Conservation (phyloP, 2,113 vertebrate species). For the Oryzias melastigma region DNA sequence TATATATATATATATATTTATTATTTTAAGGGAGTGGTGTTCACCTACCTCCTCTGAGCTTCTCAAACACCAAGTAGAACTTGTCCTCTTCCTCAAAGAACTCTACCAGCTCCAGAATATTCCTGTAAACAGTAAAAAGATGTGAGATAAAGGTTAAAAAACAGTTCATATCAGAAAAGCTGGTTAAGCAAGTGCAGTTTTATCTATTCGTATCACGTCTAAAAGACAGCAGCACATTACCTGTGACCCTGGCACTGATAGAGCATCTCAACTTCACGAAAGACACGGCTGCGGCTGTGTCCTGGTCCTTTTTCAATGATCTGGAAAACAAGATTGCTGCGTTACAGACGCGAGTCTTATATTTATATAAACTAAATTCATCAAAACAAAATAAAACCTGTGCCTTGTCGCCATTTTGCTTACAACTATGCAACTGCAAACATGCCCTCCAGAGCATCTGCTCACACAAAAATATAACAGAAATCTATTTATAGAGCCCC, state of each 20-base stretch:
- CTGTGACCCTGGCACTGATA: constrained; percentile 99
- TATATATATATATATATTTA: neutral
- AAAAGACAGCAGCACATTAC: constrained; percentile 63
- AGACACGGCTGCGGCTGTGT: constrained; percentile 92
- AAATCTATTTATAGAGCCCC: constrained; percentile 43
- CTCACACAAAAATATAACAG: constrained; percentile 4
- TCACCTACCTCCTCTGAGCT: constrained; percentile 89
- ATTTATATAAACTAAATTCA: no score
- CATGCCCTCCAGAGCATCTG: constrained; percentile 51
- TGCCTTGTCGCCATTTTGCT: no score
- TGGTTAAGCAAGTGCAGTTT: neutral
- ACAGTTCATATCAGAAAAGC: neutral
- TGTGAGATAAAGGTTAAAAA: neutral
- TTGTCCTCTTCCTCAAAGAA: constrained; percentile 98
- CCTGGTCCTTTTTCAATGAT: constrained; percentile 95
- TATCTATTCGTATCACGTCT: no score
- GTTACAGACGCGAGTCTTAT: neutral
- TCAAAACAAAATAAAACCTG: no score
- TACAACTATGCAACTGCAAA: constrained; percentile 7
- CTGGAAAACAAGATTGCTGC: constrained; percentile 65
- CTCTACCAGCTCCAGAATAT: constrained; percentile 95
- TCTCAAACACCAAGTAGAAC: constrained; percentile 98
- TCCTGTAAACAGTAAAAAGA: constrained; percentile 70
- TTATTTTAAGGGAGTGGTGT: neutral
- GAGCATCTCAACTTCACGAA: constrained; percentile 98